Percentiles rank a stretch among this genome's conserved stretches.
Evolutionary conservation across 2,888 invertebrate species (phyloP).

Genomic region (Polymixis lichenea): DNA sequence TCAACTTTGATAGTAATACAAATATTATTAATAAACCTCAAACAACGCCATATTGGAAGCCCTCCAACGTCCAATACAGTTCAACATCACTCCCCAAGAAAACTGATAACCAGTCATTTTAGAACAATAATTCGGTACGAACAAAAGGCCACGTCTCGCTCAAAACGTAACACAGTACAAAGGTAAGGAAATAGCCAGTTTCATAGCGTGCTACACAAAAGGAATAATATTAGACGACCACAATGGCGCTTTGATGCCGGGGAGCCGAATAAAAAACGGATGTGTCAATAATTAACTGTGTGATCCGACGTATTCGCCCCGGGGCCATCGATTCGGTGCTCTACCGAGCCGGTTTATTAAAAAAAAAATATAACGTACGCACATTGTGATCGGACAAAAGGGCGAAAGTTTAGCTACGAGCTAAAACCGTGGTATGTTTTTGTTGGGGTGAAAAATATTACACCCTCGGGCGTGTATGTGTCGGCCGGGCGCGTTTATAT

Average conservation of each 20-base stretch:
- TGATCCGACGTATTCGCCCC: slow-evolving; percentile 84
- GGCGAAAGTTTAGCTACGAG: slow-evolving; percentile 77
- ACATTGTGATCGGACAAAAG: slow-evolving; percentile 84
- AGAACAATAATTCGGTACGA: slow-evolving; percentile 73
- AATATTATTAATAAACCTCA: slow-evolving; percentile 27
- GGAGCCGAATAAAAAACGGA: slow-evolving; percentile 85
- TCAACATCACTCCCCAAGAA: slow-evolving; percentile 60
- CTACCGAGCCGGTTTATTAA: slow-evolving; percentile 79
- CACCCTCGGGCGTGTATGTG: slow-evolving; percentile 86
- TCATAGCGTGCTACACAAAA: slow-evolving; percentile 74
- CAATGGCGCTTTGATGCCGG: slow-evolving; percentile 77
- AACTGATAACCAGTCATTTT: slow-evolving; percentile 74
- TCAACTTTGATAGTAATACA: slow-evolving; percentile 46
- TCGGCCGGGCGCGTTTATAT: slow-evolving; percentile 68
- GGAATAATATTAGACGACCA: slow-evolving; percentile 82
- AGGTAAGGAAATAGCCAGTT: slow-evolving; percentile 87
- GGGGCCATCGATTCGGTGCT: slow-evolving; percentile 84
- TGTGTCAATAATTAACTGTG: slow-evolving; percentile 90
- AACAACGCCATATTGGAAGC: slow-evolving; percentile 42
- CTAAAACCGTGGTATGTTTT: slow-evolving; percentile 79
- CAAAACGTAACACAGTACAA: slow-evolving; percentile 77
- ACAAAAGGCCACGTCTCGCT: slow-evolving; percentile 74
- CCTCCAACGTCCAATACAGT: slow-evolving; percentile 51
- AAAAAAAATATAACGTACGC: slow-evolving; percentile 78
- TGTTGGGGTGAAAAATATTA: slow-evolving; percentile 89